phyloP scores from a whole-genome alignment of 2,888 invertebrate species.

The Drosophila flavopinicola region DNA sequence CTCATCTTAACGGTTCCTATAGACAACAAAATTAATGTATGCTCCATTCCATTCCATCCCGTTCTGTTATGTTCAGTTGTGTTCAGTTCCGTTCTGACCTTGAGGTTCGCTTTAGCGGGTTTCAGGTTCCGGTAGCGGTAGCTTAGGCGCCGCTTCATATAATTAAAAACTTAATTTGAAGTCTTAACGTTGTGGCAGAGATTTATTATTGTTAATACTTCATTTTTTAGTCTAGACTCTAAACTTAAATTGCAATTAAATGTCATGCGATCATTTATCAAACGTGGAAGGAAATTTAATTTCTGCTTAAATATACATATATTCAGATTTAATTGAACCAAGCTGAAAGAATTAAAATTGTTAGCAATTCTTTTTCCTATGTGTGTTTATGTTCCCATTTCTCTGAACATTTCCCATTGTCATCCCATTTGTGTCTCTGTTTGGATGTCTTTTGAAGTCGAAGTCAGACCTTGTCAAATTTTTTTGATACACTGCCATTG shows the following conservation, averaged over 20 bases:
- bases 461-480: slow-evolving; percentile 70
- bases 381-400: slow-evolving; percentile 14
- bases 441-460: slow-evolving; percentile 52
- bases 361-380: background rate
- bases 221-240: slow-evolving; percentile 30
- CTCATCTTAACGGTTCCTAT: slow-evolving; percentile 69
- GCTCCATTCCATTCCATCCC: slow-evolving; percentile 9
- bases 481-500: slow-evolving; percentile 60
- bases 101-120: slow-evolving; percentile 36
- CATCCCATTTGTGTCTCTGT: slow-evolving; percentile 41
- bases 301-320: background rate
- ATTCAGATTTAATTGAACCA: background rate
- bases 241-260: slow-evolving; percentile 42
- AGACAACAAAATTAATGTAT: slow-evolving; percentile 39
- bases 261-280: slow-evolving; percentile 53
- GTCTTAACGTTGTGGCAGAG: slow-evolving; percentile 54
- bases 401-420: slow-evolving; percentile 42
- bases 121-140: slow-evolving; percentile 44
- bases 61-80: slow-evolving; percentile 20
- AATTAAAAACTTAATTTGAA: slow-evolving; percentile 69
- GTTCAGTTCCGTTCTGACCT: slow-evolving; percentile 20
- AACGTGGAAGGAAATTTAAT: slow-evolving; percentile 11
- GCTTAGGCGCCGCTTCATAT: slow-evolving; percentile 53
- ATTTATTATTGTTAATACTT: slow-evolving; percentile 60
- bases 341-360: background rate